phyloP scores from a whole-genome alignment of 2,888 invertebrate genomes.

The Cynaeus angustus region DNA sequence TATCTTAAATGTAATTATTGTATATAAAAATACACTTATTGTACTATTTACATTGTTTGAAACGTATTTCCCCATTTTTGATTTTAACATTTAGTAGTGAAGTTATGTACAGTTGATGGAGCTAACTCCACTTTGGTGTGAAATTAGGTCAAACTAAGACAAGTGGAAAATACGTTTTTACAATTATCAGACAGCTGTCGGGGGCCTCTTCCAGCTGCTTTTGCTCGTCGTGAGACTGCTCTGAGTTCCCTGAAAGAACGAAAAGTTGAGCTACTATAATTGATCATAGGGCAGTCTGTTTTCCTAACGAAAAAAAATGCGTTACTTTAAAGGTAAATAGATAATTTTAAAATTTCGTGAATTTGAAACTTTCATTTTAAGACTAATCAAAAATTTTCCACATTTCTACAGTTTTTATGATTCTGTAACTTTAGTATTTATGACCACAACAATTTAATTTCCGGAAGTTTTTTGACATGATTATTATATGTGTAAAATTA shows the following conservation, averaged over 20 bases:
- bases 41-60: slow-evolving; percentile 43
- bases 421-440: too few relatives aligned
- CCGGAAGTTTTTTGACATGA: too few relatives aligned
- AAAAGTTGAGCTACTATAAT: too few relatives aligned
- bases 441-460: too few relatives aligned
- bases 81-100: slow-evolving; percentile 15
- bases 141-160: background rate
- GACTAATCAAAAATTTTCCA: too few relatives aligned
- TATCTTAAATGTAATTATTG: slow-evolving; percentile 39
- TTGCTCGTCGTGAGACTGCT: slow-evolving; percentile 66
- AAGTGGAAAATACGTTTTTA: slow-evolving; percentile 41
- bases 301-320: too few relatives aligned
- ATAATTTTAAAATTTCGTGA: too few relatives aligned
- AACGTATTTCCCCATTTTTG: slow-evolving; percentile 46
- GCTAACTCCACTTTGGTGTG: background rate
- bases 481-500: too few relatives aligned
- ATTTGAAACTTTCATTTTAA: too few relatives aligned
- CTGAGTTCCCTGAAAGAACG: slow-evolving; percentile 65
- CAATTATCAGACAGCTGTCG: slow-evolving; percentile 63
- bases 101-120: slow-evolving; percentile 12
- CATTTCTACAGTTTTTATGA: too few relatives aligned
- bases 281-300: too few relatives aligned
- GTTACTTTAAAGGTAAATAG: too few relatives aligned
- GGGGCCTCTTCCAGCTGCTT: slow-evolving; percentile 64
- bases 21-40: slow-evolving; percentile 43